These are phyloP conservation scores for Drosophila lacertosa DNA, from an alignment of 1,140 invertebrate genomes.

Conservation along the genomic window DNA sequence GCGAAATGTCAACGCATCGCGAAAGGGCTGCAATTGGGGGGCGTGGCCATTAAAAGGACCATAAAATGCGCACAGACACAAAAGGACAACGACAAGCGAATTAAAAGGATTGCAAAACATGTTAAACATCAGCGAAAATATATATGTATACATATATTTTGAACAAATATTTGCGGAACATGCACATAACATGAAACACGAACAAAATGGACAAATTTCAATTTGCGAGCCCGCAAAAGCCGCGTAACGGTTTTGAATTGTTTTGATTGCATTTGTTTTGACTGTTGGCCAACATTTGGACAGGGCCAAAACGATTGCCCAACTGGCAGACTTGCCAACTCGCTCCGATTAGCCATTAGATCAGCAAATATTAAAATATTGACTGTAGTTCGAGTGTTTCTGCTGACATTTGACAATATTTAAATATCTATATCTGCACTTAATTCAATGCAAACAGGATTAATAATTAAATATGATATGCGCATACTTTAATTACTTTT, in stretches of 20 bases:
- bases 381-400: background rate
- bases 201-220: constrained; percentile 40
- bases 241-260: constrained; percentile 47
- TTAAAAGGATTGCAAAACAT: constrained; percentile 52
- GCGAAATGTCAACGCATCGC: constrained; percentile 47
- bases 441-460: constrained; percentile 72
- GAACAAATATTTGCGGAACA: constrained; percentile 62
- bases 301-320: background rate
- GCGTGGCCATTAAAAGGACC: constrained; percentile 42
- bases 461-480: constrained; percentile 59
- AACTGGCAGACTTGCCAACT: constrained; percentile 12
- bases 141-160: too few relatives aligned
- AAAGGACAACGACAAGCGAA: constrained; percentile 17
- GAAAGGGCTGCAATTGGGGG: background rate
- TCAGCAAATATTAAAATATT: constrained; percentile 36
- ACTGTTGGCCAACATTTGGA: background rate
- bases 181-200: constrained; percentile 35
- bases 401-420: constrained; percentile 59
- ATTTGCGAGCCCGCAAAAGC: constrained; percentile 52
- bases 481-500: constrained; percentile 57
- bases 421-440: constrained; percentile 25
- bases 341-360: constrained; percentile 18
- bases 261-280: constrained; percentile 48
- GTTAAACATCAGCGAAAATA: constrained; percentile 61
- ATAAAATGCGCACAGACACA: constrained; percentile 52